Evolutionary conservation across 2,113 vertebrate genomes (phyloP).

Genomic region (Seriola quinqueradiata): DNA sequence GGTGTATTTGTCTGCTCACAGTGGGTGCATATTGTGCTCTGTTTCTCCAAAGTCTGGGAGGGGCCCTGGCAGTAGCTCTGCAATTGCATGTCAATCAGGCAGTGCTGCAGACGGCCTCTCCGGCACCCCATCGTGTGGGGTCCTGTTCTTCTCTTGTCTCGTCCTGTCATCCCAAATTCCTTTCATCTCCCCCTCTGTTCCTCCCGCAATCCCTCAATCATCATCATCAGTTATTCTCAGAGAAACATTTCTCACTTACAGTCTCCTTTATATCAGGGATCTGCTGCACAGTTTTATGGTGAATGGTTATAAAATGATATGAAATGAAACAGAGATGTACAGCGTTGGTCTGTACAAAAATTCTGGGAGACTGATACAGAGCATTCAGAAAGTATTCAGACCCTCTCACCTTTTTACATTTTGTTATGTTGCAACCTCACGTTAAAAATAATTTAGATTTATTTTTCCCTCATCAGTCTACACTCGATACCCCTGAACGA

Average conservation of each 20-base stretch:
- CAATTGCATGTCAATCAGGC: slow-evolving; percentile 73
- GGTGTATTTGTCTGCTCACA: slow-evolving; percentile 67
- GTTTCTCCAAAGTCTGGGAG: slow-evolving; percentile 58
- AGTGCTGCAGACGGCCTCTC: slow-evolving; percentile 69
- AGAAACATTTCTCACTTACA: slow-evolving; percentile 27
- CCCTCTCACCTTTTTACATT: no score
- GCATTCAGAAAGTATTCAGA: no score
- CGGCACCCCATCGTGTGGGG: slow-evolving; percentile 70
- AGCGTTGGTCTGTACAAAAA: background rate
- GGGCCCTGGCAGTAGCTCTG: slow-evolving; percentile 63
- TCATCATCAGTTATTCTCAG: slow-evolving; percentile 44
- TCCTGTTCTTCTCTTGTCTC: slow-evolving; percentile 73
- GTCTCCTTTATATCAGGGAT: slow-evolving; percentile 16
- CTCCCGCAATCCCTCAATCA: slow-evolving; percentile 60
- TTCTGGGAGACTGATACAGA: background rate
- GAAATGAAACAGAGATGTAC: background rate
- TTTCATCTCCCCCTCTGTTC: slow-evolving; percentile 74
- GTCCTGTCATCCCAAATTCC: slow-evolving; percentile 67
- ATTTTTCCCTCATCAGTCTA: no score
- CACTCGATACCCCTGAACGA: no score
- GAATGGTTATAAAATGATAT: background rate
- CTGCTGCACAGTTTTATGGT: background rate
- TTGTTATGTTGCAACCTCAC: no score
- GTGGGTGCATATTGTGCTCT: slow-evolving; percentile 38
- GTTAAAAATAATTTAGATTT: no score